Conservation (phyloP, 2,888 invertebrate species). For the Idaea aversata region DNA sequence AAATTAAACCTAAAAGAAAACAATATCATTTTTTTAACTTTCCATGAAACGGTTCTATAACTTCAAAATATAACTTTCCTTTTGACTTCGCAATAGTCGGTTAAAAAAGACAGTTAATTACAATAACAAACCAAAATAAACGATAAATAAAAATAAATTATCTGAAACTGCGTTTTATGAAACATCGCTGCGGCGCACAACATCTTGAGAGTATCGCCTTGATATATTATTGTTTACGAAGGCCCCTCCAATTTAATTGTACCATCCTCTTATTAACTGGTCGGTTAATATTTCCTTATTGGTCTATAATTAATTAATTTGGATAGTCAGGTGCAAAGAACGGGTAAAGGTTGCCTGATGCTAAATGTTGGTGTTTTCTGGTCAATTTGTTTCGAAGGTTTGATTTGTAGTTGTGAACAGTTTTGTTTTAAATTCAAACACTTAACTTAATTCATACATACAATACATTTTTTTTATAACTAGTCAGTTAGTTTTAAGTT, state of each 20-base stretch:
- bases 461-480: too few relatives aligned
- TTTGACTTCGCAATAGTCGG: too few relatives aligned
- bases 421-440: too few relatives aligned
- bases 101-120: neutral
- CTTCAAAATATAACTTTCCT: too few relatives aligned
- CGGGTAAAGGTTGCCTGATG: slow-evolving; percentile 14
- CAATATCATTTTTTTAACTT: too few relatives aligned
- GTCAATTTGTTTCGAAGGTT: slow-evolving; percentile 76
- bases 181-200: slow-evolving; percentile 64
- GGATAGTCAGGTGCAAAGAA: slow-evolving; percentile 73
- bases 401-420: slow-evolving; percentile 37
- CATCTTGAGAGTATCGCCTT: slow-evolving; percentile 78
- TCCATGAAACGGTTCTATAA: too few relatives aligned
- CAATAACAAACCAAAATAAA: neutral
- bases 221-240: slow-evolving; percentile 80
- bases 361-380: slow-evolving; percentile 47
- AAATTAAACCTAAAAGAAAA: too few relatives aligned
- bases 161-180: slow-evolving; percentile 37
- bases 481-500: too few relatives aligned
- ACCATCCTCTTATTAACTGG: slow-evolving; percentile 77
- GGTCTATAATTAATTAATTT: slow-evolving; percentile 79
- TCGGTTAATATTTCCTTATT: slow-evolving; percentile 78
- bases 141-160: slow-evolving; percentile 7
- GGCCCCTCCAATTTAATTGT: slow-evolving; percentile 79
- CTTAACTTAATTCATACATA: too few relatives aligned